Evolutionary conservation across 1,140 invertebrate species (phyloP), one percentile per base, ranked within the genome.

Genomic region (Cephus cinctus): DNA sequence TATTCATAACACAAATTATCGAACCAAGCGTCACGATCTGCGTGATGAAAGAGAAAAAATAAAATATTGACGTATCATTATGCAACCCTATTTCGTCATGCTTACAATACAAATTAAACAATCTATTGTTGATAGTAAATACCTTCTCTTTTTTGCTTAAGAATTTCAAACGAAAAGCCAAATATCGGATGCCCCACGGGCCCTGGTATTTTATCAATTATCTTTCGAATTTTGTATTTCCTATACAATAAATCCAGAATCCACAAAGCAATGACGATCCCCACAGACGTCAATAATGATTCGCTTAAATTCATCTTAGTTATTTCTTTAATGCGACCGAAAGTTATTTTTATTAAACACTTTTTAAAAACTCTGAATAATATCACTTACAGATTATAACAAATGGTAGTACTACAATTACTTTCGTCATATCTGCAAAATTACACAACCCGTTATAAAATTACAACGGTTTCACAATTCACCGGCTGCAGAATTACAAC

Each of bases 71-170:
- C n/a, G n/a, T n/a, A n/a, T n/a, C n/a, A n/a, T n/a, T n/a, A n/a
- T n/a, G n/a, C n/a, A n/a, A n/a, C n/a, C n/a, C n/a, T n/a, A n/a
- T n/a, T n/a, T n/a, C n/a, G n/a, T n/a, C n/a, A n/a, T n/a, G n/a
- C n/a, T n/a, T n/a, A n/a, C n/a, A n/a, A n/a, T n/a, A n/a, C n/a
- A n/a, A 36, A 16, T 38, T 8, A 31, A 56, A 5, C 9, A 22
- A 9, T 31, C 32, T 61, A 19, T 79, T 79, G 22, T 71, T 78
- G 18, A 76, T 76, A 57, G 80, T 80, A 19, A 79, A 73, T 50
- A 65, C 66, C 62, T 56, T 63, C 39, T 0, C 21, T 36, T 2
- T 48, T 30, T 5, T 53, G 0, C 12, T 35, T 58, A 1, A 20
- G 16, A 1, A 57, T 1, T 19, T 47, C 5, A 16, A 54, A 43